These are phyloP conservation scores for Drosophila neoperkinsi DNA, from an alignment of 2,888 invertebrate species.

Conservation along the genomic window DNA sequence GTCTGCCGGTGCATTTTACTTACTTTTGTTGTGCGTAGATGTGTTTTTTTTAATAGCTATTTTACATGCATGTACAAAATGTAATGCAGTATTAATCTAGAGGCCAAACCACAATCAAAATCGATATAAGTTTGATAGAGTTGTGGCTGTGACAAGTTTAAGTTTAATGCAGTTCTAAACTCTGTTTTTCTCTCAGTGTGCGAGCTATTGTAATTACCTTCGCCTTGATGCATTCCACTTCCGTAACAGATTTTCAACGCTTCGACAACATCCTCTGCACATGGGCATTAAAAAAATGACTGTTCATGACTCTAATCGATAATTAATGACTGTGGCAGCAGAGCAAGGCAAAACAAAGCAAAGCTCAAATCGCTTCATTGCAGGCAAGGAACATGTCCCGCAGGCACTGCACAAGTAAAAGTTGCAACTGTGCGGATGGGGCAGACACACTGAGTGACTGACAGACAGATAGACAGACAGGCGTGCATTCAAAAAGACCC, in stretches of 20 bases:
- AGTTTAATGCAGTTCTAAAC: not conserved
- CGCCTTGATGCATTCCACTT: constrained; percentile 28
- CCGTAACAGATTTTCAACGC: constrained; percentile 38
- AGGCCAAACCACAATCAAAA: not conserved
- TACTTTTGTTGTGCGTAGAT: not conserved
- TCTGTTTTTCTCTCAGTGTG: constrained; percentile 5
- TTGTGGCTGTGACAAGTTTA: not conserved
- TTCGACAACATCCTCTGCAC: constrained; percentile 45
- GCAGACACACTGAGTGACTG: constrained; percentile 36
- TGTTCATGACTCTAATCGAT: constrained; percentile 75
- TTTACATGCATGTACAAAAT: not conserved
- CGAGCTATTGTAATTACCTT: constrained; percentile 35
- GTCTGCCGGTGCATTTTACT: not conserved
- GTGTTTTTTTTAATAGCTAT: not conserved
- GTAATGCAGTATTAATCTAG: not conserved
- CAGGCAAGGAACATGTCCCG: constrained; percentile 28
- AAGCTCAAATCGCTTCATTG: constrained; percentile 63
- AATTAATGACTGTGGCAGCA: constrained; percentile 77
- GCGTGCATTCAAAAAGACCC: constrained; percentile 33
- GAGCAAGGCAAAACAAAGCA: constrained; percentile 70
- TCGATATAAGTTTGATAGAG: not conserved
- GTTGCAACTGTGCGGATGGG: constrained; percentile 54
- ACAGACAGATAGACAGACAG: constrained; percentile 31
- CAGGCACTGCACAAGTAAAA: constrained; percentile 66
- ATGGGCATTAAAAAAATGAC: constrained; percentile 23